Evolutionary conservation across 2,888 invertebrate species (phyloP).

Genomic region (Entomobrya proxima): DNA sequence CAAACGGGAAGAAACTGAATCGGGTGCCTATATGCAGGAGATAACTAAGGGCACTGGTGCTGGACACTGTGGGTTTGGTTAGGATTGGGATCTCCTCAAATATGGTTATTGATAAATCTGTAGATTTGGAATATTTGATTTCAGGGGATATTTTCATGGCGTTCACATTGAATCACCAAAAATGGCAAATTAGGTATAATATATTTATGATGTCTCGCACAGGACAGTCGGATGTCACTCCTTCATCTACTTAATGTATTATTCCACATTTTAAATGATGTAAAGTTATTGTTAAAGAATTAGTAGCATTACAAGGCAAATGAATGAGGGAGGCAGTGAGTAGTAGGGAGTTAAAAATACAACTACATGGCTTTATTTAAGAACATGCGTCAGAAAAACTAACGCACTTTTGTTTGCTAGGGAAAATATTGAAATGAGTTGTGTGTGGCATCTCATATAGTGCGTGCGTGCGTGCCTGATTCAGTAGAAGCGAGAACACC

Average conservation of each 20-base stretch:
- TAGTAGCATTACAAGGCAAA: background rate
- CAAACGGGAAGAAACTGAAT: constrained; percentile 56
- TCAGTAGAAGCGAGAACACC: background rate
- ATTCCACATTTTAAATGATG: background rate
- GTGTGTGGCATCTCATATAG: background rate
- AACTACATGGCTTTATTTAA: background rate
- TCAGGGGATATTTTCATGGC: constrained; percentile 53
- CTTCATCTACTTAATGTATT: too few species aligned
- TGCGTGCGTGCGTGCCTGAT: background rate
- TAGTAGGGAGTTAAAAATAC: background rate
- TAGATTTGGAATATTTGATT: constrained; percentile 39
- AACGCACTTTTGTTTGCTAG: constrained; percentile 27
- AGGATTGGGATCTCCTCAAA: constrained; percentile 28
- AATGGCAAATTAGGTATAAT: background rate
- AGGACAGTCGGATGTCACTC: too few species aligned
- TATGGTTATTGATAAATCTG: constrained; percentile 43
- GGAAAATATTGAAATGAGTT: background rate
- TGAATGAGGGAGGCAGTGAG: background rate
- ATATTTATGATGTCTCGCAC: too few species aligned
- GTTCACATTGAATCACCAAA: too few species aligned
- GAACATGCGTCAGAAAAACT: background rate
- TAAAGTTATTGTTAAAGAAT: background rate
- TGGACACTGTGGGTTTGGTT: background rate
- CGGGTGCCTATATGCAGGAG: constrained; percentile 48
- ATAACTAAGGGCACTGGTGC: constrained; percentile 30